A percentile compares a stretch with the other conserved stretches of the same genome.
phyloP scores from a whole-genome alignment of 2,797 vertebrate genomes.

The Halcyon leucocephala region DNA sequence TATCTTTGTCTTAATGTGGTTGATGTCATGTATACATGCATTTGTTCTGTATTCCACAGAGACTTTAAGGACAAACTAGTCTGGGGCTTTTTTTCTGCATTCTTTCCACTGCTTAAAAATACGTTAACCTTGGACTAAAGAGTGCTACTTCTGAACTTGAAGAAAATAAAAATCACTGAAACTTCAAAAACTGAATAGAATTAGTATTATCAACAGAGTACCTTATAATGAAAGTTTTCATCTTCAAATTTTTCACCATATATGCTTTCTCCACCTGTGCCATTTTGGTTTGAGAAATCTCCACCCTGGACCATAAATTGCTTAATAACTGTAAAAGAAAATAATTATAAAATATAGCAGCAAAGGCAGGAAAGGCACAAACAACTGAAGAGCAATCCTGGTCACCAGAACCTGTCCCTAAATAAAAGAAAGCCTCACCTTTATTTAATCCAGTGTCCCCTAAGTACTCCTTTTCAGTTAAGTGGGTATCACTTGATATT shows the following conservation, averaged over 20 bases:
- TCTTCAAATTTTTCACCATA: conserved; percentile 99
- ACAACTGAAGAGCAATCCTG: not conserved
- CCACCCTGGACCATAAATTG: conserved; percentile 98
- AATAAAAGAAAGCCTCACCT: not conserved
- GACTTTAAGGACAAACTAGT: not conserved
- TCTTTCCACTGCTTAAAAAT: not conserved
- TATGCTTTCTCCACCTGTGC: conserved; percentile 98
- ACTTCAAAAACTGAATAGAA: not conserved
- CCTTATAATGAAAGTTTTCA: conserved; percentile 97
- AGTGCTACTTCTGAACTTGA: not conserved
- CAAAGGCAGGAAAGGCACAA: not conserved
- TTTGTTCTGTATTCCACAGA: not conserved
- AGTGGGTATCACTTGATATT: not conserved
- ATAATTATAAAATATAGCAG: not conserved
- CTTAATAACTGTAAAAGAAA: conserved; percentile 89
- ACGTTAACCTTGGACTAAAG: not conserved
- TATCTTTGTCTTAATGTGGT: not conserved
- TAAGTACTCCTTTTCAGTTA: not conserved
- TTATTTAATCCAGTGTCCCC: not conserved
- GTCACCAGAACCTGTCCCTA: not conserved
- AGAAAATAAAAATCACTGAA: not conserved
- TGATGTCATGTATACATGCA: not conserved
- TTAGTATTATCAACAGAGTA: conserved; percentile 49
- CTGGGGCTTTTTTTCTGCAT: not conserved
- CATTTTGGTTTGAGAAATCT: conserved; percentile 97